Conservation (phyloP, 2,888 invertebrate species). For the Plagodis dolabraria region DNA sequence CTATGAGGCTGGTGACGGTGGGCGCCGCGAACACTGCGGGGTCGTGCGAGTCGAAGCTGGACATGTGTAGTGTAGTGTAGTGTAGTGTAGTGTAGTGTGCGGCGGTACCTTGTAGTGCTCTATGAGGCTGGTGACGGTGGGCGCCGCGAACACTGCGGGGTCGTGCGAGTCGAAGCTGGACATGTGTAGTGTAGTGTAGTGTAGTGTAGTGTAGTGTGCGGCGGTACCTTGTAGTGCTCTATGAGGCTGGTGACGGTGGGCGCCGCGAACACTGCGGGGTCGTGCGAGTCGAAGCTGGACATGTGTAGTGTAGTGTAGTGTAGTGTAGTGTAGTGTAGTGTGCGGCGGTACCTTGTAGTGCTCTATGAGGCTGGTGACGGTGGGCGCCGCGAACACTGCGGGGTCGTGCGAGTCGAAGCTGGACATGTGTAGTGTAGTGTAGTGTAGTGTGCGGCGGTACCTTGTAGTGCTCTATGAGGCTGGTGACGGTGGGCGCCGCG, state of each 20-base stretch:
- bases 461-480: slow-evolving; percentile 86
- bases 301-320: slow-evolving; percentile 96
- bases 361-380: slow-evolving; percentile 89
- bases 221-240: slow-evolving; percentile 83
- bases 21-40: slow-evolving; percentile 96
- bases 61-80: slow-evolving; percentile 96
- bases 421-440: slow-evolving; percentile 92
- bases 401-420: slow-evolving; percentile 99
- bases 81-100: neutral
- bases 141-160: slow-evolving; percentile 96
- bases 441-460: slow-evolving; percentile 37
- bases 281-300: slow-evolving; percentile 99
- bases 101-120: slow-evolving; percentile 83
- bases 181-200: slow-evolving; percentile 95
- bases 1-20: slow-evolving; percentile 90
- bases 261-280: slow-evolving; percentile 97
- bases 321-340: neutral
- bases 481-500: slow-evolving; percentile 93
- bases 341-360: slow-evolving; percentile 79
- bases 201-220: neutral
- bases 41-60: slow-evolving; percentile 99
- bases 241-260: slow-evolving; percentile 90
- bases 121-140: slow-evolving; percentile 90
- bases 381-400: slow-evolving; percentile 95
- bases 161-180: slow-evolving; percentile 99